Percentiles rank a stretch among this genome's conserved stretches.
Conservation (phyloP, 2,113 vertebrate genomes). For the Gymnocephalus cernua region DNA sequence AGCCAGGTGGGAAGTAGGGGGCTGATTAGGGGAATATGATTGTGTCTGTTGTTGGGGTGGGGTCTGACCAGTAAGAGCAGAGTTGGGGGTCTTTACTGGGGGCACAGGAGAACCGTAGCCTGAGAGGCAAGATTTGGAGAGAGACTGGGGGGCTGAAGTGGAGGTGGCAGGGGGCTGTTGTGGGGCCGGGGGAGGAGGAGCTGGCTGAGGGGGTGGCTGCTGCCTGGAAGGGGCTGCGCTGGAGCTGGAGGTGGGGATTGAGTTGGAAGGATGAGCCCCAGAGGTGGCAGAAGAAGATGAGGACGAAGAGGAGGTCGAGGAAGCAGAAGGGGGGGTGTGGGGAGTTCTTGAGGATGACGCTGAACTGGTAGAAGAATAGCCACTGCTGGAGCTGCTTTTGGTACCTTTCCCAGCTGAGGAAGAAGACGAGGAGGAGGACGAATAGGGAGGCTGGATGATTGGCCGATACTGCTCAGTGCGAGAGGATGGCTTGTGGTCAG, state of each 20-base stretch:
- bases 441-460: slow-evolving; percentile 92
- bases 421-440: slow-evolving; percentile 81
- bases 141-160: slow-evolving; percentile 73
- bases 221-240: slow-evolving; percentile 83
- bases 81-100: slow-evolving; percentile 88
- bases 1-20: slow-evolving; percentile 82
- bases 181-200: slow-evolving; percentile 78
- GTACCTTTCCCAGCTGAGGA: slow-evolving; percentile 83
- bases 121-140: slow-evolving; percentile 85
- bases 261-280: slow-evolving; percentile 81
- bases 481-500: slow-evolving; percentile 80
- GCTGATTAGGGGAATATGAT: slow-evolving; percentile 89
- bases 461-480: slow-evolving; percentile 90
- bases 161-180: slow-evolving; percentile 76
- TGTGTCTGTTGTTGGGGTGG: slow-evolving; percentile 86
- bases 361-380: slow-evolving; percentile 86
- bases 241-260: slow-evolving; percentile 82
- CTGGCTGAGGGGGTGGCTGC: slow-evolving; percentile 80
- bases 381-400: slow-evolving; percentile 87
- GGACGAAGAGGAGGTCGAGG: slow-evolving; percentile 85
- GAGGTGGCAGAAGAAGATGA: slow-evolving; percentile 85
- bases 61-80: slow-evolving; percentile 88
- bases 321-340: slow-evolving; percentile 86
- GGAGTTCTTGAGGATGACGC: slow-evolving; percentile 86
- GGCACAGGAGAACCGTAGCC: slow-evolving; percentile 86